Percentiles rank a stretch among this genome's conserved stretches.
Evolutionary conservation across 1,140 invertebrate genomes (phyloP).

Genomic region (Agraylea sexmaculata): DNA sequence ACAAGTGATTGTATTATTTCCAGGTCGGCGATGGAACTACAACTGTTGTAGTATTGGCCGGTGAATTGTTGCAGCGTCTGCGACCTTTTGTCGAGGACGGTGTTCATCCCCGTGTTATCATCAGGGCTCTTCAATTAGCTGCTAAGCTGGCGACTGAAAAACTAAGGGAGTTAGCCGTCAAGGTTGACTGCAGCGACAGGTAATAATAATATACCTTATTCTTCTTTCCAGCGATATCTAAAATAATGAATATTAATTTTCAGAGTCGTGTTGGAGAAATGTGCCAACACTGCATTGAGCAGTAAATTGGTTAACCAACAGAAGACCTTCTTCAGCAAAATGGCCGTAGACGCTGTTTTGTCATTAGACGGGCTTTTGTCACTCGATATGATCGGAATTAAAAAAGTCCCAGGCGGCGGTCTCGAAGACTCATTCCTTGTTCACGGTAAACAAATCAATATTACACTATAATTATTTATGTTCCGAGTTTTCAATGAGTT

Average conservation of each 20-base stretch:
- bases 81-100: constrained; percentile 95
- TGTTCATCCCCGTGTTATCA: constrained; percentile 89
- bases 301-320: constrained; percentile 94
- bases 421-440: constrained; percentile 90
- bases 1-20: constrained; percentile 18
- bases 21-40: constrained; percentile 98
- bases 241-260: constrained; percentile 29
- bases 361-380: constrained; percentile 80
- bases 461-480: neutral
- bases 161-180: constrained; percentile 78
- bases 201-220: neutral
- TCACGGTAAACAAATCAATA: constrained; percentile 13
- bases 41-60: constrained; percentile 88
- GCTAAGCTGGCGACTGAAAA: constrained; percentile 69
- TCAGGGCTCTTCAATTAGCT: constrained; percentile 75
- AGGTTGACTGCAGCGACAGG: constrained; percentile 48
- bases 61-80: constrained; percentile 90
- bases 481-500: neutral
- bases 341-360: constrained; percentile 96
- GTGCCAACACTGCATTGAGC: constrained; percentile 91
- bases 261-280: constrained; percentile 79
- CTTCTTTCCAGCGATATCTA: neutral
- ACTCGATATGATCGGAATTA: constrained; percentile 99
- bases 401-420: constrained; percentile 92
- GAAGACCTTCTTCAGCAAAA: constrained; percentile 90